Evolutionary conservation across 2,113 vertebrate genomes (phyloP), one percentile per base, ranked within the genome.

Genomic region (Chrysemys picta): DNA sequence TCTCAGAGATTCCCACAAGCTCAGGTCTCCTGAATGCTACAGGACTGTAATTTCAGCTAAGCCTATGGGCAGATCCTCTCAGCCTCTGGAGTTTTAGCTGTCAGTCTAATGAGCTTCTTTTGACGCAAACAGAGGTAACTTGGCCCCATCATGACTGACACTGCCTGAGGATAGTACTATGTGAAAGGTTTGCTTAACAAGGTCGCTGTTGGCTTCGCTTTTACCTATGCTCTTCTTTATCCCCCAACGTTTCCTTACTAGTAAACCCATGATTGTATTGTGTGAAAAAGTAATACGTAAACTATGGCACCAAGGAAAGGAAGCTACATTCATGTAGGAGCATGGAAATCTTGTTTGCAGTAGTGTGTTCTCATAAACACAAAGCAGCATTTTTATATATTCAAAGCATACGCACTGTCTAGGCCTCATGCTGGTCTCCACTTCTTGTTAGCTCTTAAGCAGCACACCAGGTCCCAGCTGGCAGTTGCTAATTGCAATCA

Each of bases 391-490:
- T 95, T 85, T 96, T 94, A 75, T 97, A 97, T 96, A 92, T 94
- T 96, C 94, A 91, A 82, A 94, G 95, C 84, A 47, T 75, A 25
- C 8, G 9, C n/a, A 8, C 87, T 97, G 89, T 90, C 0, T 3
- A 93, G 89, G 93, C 91, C 92, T 94, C 6, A 17, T 87, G 94
- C 72, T 95, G 97, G 85, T 97, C 96, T 98, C 94, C 12, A 22
- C 91, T 95, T 91, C 96, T 97, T 96, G 94, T 96, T 98, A 97
- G 97, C 96, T 98, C 96, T 97, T 96, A 97, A 97, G 97, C 93
- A 97, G 92, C 93, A 96, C 94, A 89, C 95, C 93, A 97, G 94
- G 90, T 54, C 91, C 92, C 97, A 97, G 97, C 93, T 98, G 97
- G 97, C 72, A 76, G 91, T 92, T 79, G 96, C 95, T 97, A 97